Conservation (phyloP, 2,797 vertebrate genomes). For the Tiaroga cobitis region DNA sequence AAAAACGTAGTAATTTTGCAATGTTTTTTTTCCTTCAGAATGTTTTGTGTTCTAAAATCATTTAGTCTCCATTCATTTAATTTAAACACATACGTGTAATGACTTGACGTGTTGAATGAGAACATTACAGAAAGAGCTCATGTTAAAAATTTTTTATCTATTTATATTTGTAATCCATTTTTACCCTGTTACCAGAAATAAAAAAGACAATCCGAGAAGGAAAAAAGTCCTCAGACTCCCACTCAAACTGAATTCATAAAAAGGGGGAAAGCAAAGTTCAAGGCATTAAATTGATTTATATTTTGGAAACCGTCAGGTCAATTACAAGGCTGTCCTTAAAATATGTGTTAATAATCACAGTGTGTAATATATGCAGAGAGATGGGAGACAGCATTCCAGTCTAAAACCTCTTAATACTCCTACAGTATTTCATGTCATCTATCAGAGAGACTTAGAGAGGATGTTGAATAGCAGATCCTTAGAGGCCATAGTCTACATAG, state of each 20-base stretch:
- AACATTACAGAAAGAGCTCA: slow-evolving; percentile 15
- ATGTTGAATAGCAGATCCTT: slow-evolving; percentile 52
- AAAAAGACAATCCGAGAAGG: not conserved
- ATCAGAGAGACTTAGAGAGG: slow-evolving; percentile 54
- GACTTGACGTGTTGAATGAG: slow-evolving; percentile 17
- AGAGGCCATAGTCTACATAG: slow-evolving; percentile 54
- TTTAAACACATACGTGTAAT: slow-evolving; percentile 29
- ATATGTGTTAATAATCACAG: slow-evolving; percentile 68
- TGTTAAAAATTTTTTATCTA: not conserved
- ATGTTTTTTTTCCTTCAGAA: slow-evolving; percentile 18
- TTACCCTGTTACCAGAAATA: slow-evolving; percentile 6
- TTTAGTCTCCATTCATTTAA: slow-evolving; percentile 5
- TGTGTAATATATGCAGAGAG: slow-evolving; percentile 64
- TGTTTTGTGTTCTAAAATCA: slow-evolving; percentile 3
- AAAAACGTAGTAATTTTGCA: slow-evolving; percentile 39
- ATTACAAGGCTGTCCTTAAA: slow-evolving; percentile 68
- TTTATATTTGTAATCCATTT: slow-evolving; percentile 14
- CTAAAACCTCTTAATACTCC: slow-evolving; percentile 68
- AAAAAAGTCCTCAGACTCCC: slow-evolving; percentile 41
- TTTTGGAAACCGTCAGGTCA: slow-evolving; percentile 65
- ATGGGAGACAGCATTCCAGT: slow-evolving; percentile 65
- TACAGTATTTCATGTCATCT: slow-evolving; percentile 65
- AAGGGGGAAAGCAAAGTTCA: slow-evolving; percentile 53
- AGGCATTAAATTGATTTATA: slow-evolving; percentile 63
- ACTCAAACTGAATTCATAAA: slow-evolving; percentile 47